These are phyloP conservation scores for Camptogramma bilineatum DNA, from an alignment of 2,888 invertebrate genomes.

Conservation along the genomic window DNA sequence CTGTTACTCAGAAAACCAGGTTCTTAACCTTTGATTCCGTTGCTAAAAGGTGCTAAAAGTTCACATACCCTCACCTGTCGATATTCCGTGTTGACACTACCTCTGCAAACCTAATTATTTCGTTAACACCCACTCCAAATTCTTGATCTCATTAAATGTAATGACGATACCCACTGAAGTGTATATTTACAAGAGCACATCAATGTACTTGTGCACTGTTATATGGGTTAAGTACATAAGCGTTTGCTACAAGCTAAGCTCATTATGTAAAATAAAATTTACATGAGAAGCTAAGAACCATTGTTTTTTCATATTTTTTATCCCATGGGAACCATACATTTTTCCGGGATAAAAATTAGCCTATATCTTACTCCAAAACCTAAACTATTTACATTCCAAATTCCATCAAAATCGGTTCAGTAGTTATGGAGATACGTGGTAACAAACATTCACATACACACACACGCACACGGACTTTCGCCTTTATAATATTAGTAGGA, in stretches of 20 bases:
- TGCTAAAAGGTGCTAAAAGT: background rate
- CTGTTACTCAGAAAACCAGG: background rate
- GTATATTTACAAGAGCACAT: conserved; percentile 17
- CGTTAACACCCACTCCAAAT: conserved; percentile 29
- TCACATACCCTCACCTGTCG: background rate
- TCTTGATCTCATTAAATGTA: conserved; percentile 37
- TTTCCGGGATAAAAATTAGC: too few relatives aligned
- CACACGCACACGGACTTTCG: too few relatives aligned
- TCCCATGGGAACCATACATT: too few relatives aligned
- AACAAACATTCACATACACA: too few relatives aligned
- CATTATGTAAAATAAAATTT: conserved; percentile 12
- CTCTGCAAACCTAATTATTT: conserved; percentile 33
- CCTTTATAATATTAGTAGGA: too few relatives aligned
- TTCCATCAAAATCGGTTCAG: too few relatives aligned
- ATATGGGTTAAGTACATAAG: conserved; percentile 18
- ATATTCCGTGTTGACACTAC: conserved; percentile 21
- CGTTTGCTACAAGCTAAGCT: conserved; percentile 9
- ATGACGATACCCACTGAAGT: conserved; percentile 26
- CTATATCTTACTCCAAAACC: too few relatives aligned
- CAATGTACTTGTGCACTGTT: conserved; percentile 10
- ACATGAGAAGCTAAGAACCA: conserved; percentile 1
- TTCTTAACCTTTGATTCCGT: background rate
- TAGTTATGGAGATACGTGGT: too few relatives aligned
- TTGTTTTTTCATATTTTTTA: background rate
- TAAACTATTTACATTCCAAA: too few relatives aligned